Evolutionary conservation across 2,113 vertebrate species (phyloP).

Genomic region (Spea bombifrons): DNA sequence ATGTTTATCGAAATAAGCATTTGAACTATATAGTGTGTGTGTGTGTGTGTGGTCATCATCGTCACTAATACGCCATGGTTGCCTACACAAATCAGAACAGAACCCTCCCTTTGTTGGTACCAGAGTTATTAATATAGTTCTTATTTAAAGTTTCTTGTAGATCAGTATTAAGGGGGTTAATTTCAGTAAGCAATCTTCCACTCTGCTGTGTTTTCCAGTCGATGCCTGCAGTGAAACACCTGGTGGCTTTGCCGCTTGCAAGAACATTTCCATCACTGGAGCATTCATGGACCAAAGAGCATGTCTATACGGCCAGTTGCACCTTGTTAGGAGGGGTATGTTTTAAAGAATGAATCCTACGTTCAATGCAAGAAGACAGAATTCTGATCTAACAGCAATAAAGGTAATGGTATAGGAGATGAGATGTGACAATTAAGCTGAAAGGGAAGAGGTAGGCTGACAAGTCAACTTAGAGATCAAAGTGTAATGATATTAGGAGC

Average conservation of each 20-base stretch:
- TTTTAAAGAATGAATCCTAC: constrained; percentile 21
- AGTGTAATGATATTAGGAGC: constrained; percentile 3
- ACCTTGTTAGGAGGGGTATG: constrained; percentile 25
- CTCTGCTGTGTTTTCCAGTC: constrained; percentile 19
- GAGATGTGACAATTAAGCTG: constrained; percentile 24
- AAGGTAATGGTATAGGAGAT: constrained; percentile 22
- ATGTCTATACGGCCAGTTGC: constrained; percentile 36
- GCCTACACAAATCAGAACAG: too few relatives aligned
- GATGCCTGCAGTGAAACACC: constrained; percentile 45
- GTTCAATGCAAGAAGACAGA: constrained; percentile 32
- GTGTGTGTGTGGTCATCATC: too few relatives aligned
- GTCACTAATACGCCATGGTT: too few relatives aligned
- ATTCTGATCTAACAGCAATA: constrained; percentile 22
- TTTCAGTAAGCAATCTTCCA: constrained; percentile 1
- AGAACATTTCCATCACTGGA: constrained; percentile 42
- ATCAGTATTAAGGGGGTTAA: constrained; percentile 16
- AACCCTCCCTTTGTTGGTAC: too few relatives aligned
- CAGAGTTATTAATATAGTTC: not conserved
- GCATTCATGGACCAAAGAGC: constrained; percentile 45
- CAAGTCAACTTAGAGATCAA: constrained; percentile 15
- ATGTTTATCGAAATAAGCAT: too few relatives aligned
- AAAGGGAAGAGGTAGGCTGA: constrained; percentile 8
- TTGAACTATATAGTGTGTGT: too few relatives aligned
- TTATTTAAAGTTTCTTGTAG: not conserved
- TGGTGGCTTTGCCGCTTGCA: constrained; percentile 44